Percentiles rank a stretch among this genome's conserved stretches.
Conservation (phyloP, 2,113 vertebrate species). For the Propithecus coquereli region DNA sequence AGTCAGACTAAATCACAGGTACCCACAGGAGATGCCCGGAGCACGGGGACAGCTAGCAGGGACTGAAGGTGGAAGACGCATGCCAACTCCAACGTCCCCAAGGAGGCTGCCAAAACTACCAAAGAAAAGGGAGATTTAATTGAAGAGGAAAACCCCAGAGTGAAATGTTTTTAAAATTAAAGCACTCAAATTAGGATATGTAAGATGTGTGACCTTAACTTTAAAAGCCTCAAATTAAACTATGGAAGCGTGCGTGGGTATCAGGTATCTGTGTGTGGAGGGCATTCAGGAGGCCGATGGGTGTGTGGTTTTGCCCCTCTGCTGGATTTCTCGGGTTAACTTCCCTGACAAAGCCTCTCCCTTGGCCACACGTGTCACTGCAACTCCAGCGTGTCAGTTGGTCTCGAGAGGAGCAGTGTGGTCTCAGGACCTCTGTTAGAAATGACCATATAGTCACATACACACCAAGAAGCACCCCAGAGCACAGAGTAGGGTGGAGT, state of each 20-base stretch:
- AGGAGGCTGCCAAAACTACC: neutral
- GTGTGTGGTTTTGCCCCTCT: neutral
- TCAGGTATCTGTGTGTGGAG: rapidly evolving
- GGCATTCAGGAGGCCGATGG: rapidly evolving
- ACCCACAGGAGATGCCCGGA: neutral
- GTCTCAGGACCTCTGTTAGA: neutral
- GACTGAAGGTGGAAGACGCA: neutral
- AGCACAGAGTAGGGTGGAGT: neutral
- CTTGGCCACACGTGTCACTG: neutral
- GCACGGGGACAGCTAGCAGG: neutral
- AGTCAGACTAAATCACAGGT: neutral
- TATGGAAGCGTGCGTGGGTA: rapidly evolving
- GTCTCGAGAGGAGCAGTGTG: neutral
- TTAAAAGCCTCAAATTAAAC: neutral
- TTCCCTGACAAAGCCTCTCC: neutral
- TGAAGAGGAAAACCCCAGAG: neutral
- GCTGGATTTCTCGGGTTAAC: neutral
- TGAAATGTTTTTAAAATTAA: neutral
- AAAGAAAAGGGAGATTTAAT: neutral
- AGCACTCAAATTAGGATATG: neutral
- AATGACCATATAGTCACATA: neutral
- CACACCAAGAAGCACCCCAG: neutral
- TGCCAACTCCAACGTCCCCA: neutral
- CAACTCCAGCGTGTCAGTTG: rapidly evolving
- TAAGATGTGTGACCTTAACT: neutral